Conservation (phyloP, 2,113 vertebrate species). For the Dasyornis broadbenti region DNA sequence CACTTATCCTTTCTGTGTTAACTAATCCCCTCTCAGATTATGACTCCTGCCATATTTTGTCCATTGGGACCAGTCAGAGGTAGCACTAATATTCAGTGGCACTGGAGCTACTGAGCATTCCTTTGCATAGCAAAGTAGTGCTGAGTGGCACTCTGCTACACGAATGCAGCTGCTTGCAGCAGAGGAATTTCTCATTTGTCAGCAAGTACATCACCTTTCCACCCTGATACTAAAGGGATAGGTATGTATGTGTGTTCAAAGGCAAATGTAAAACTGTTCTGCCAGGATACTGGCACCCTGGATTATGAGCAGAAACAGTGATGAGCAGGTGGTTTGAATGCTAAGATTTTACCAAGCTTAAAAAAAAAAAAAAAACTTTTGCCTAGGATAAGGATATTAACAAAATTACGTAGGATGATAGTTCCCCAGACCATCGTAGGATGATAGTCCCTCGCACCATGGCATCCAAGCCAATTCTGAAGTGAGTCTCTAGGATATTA, state of each 20-base stretch:
- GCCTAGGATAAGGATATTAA: background rate
- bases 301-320: background rate
- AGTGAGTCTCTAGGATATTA: background rate
- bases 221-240: background rate
- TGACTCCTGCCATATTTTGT: background rate
- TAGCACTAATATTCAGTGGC: background rate
- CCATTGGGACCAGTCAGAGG: background rate
- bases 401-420: background rate
- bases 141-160: background rate
- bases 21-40: background rate
- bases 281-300: background rate
- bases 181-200: background rate
- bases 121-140: background rate
- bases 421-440: fast-evolving
- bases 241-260: background rate
- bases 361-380: background rate
- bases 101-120: background rate
- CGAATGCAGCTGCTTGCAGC: background rate
- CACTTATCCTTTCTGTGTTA: background rate
- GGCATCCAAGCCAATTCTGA: background rate
- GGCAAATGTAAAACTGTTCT: background rate
- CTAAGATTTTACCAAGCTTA: background rate
- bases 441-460: background rate
- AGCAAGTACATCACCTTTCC: background rate
- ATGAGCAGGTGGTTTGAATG: background rate